Percentiles rank a stretch among this genome's conserved stretches.
These are phyloP conservation scores for Mesoclemmys tuberculata DNA, from an alignment of 2,113 vertebrate genomes.

Conservation along the genomic window DNA sequence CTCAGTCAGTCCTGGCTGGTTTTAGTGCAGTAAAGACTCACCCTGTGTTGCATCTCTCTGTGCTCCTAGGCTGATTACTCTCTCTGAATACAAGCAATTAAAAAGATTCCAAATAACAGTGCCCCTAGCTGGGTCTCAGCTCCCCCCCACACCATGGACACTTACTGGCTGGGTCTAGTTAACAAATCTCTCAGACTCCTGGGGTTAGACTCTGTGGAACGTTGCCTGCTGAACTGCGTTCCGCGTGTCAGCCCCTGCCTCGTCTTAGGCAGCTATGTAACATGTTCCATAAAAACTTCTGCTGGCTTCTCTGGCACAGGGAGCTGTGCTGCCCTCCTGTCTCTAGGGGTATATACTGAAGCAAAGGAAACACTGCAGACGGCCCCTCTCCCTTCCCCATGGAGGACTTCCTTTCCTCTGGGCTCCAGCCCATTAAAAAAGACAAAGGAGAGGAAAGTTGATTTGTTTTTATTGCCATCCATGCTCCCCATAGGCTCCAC, in stretches of 20 bases:
- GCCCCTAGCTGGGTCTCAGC: not conserved
- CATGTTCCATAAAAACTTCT: not conserved
- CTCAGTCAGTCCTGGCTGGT: no score
- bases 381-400: not conserved
- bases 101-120: no score
- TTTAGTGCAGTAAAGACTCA: no score
- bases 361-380: not conserved
- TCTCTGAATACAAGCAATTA: no score
- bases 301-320: not conserved
- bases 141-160: not conserved
- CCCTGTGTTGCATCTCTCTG: no score
- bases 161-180: not conserved
- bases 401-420: not conserved
- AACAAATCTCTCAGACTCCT: not conserved
- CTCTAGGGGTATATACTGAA: not conserved
- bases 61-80: no score
- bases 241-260: not conserved
- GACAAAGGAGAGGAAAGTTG: not conserved
- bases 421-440: not conserved
- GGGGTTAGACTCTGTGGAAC: not conserved
- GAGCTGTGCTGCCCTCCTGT: not conserved
- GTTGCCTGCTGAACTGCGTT: not conserved
- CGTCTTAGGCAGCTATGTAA: not conserved
- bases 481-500: not conserved
- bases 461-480: not conserved